Base-by-base conservation (phyloP, 2,888 invertebrate species). In the Cylloceria caligata region DNA sequence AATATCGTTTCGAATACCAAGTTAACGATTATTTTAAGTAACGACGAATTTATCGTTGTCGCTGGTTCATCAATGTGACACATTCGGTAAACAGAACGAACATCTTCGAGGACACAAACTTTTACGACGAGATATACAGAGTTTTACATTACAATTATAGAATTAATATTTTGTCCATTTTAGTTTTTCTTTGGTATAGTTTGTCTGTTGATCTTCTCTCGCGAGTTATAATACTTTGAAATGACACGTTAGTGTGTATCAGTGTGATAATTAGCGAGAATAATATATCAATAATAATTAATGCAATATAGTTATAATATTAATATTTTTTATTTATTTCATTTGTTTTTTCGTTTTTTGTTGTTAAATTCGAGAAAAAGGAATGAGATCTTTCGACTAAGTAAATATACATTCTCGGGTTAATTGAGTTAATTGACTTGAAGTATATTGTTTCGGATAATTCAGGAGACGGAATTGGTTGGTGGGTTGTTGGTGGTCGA, bases 341-440 rank as follows among this genome's bases (percentile, higher is more conserved):
- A 72, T 74, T 13, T 47, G 39, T 52, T 60, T 57, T 55, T 67
- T 64, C 71, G 42, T 72, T 55, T 49, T 64, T 42, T 79, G 64
- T 39, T 45, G 21, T 42, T 9, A 47, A 62, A 78, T 85, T 80
- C 80, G 82, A 65, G 75, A 84, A 85, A n/a, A 87, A 81, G 27
- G 60, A 80, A 83, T 72, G 72, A 75, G 75, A 83, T 81, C 65
- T 62, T 62, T 77, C 76, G 81, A 82, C 81, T 86, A 84, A 86
- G 81, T 86, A 80, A 84, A 88, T 88, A 86, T 88, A 86, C 68
- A 80, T 81, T 77, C 86, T 90, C 84, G 88, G 88, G 84, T 89
- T 89, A 89, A 89, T 90, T 89, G 88, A 90, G 87, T 92, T 82
- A 92, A 92, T 92, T 92, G 92, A 92, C 92, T 92, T 92, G 84